Conservation (phyloP, 2,797 vertebrate genomes). For the Synaphobranchus kaupii region DNA sequence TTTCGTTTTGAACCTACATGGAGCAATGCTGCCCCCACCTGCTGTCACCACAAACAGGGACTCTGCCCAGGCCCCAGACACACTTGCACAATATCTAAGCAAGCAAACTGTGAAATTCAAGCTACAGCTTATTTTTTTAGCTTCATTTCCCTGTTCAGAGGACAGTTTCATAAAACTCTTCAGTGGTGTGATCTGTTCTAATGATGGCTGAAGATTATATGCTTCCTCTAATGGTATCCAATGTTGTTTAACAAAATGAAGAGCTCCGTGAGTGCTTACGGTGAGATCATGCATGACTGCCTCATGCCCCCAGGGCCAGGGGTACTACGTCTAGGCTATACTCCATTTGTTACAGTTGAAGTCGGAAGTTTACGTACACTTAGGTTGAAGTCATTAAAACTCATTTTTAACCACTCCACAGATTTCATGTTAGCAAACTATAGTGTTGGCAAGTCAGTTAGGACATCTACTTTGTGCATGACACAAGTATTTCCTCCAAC, state of each 20-base stretch:
- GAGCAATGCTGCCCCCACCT: slow-evolving; percentile 27
- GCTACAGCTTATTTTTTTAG: not conserved
- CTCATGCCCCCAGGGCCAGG: not conserved
- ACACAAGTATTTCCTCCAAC: too few relatives aligned
- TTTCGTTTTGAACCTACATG: slow-evolving; percentile 2
- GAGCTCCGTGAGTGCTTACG: not conserved
- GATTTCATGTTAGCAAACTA: too few relatives aligned
- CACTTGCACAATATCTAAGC: not conserved
- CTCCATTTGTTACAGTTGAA: not conserved
- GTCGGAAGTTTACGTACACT: too few relatives aligned
- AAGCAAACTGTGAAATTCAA: not conserved
- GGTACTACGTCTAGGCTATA: not conserved
- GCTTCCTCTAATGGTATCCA: not conserved
- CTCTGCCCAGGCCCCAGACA: not conserved
- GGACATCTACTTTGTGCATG: too few relatives aligned
- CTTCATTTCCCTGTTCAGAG: not conserved
- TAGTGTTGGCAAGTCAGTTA: too few relatives aligned
- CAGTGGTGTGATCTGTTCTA: not conserved
- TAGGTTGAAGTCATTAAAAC: too few relatives aligned
- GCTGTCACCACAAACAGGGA: slow-evolving; percentile 15
- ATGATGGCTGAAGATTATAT: not conserved
- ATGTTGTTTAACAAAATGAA: not conserved
- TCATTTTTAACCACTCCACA: too few relatives aligned
- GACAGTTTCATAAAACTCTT: not conserved
- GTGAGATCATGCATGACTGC: not conserved